Conservation (phyloP, 2,797 vertebrate species). For the Sebastes matsubarae region DNA sequence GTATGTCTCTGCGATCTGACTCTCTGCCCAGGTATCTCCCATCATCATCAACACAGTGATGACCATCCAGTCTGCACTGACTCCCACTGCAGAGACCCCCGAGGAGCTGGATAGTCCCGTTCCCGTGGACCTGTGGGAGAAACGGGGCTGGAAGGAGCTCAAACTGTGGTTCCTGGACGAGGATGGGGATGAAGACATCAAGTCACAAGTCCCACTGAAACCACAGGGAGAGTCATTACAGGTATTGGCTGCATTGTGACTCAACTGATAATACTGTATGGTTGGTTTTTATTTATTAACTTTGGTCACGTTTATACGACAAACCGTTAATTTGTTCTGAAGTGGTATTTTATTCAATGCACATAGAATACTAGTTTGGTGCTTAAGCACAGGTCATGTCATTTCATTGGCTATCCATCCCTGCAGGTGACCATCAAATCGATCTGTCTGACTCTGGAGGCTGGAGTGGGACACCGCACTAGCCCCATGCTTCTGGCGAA, state of each 20-base stretch:
- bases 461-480: conserved; percentile 95
- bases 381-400: not conserved
- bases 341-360: not conserved
- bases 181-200: conserved; percentile 80
- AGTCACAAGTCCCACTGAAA: conserved; percentile 78
- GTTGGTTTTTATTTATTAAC: not conserved
- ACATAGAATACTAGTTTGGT: not conserved
- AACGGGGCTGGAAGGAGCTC: conserved; percentile 86
- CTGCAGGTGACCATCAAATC: conserved; percentile 87
- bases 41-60: conserved; percentile 98
- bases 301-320: not conserved
- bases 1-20: not conserved
- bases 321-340: not conserved
- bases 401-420: conserved; percentile 10
- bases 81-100: conserved; percentile 84
- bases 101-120: conserved; percentile 85
- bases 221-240: conserved; percentile 88
- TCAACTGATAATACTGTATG: not conserved
- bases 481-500: conserved; percentile 97
- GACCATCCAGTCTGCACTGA: conserved; percentile 94
- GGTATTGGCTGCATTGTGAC: conserved; percentile 60
- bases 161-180: conserved; percentile 98
- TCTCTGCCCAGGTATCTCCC: conserved; percentile 90
- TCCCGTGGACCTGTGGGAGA: conserved; percentile 89
- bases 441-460: conserved; percentile 94